Evolutionary conservation across 1,140 invertebrate genomes (phyloP).

Genomic region (Orchestia grillus): DNA sequence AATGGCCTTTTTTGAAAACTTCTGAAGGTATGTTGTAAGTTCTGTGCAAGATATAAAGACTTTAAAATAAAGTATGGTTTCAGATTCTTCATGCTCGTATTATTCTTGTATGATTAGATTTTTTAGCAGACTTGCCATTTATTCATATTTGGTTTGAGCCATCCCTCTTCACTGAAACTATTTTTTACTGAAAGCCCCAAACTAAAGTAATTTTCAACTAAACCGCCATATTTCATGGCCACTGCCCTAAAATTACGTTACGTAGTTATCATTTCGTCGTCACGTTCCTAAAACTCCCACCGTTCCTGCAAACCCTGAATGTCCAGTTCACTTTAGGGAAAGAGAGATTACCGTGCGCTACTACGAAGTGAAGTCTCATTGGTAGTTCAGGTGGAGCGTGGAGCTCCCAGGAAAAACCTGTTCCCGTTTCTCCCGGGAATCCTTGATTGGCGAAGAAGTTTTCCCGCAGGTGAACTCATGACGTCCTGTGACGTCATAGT

Average conservation of each 20-base stretch:
- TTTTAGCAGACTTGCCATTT: no score
- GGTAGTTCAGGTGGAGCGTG: neutral
- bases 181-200: neutral
- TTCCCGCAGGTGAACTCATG: conserved; percentile 23
- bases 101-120: no score
- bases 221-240: neutral
- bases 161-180: neutral
- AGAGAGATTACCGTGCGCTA: neutral
- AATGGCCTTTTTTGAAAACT: neutral
- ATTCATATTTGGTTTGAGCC: no score
- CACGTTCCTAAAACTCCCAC: neutral
- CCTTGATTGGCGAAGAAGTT: conserved; percentile 3
- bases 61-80: no score
- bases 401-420: neutral
- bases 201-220: neutral
- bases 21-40: neutral
- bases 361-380: neutral
- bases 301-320: neutral
- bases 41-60: neutral
- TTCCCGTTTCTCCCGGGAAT: neutral
- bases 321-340: neutral
- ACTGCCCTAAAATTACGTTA: neutral
- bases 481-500: conserved; percentile 5
- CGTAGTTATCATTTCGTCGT: neutral
- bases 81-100: no score